These are phyloP conservation scores for Erythrocercus mccallii DNA, from an alignment of 2,113 vertebrate species.

Conservation along the genomic window DNA sequence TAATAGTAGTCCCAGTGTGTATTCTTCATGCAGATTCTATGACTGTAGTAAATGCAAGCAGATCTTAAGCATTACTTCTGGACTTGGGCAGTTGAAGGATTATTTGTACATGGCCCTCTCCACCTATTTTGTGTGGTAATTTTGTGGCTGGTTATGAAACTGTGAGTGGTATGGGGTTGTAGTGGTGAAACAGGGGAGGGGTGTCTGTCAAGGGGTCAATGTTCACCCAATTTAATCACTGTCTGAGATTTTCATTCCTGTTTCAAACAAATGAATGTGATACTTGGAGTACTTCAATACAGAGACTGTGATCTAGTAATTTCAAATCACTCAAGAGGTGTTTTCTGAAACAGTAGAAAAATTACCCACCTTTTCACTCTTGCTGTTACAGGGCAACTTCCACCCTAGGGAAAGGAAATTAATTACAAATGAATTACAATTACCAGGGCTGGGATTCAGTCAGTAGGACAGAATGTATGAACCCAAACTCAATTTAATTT, in stretches of 20 bases:
- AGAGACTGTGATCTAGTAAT: constrained; percentile 3
- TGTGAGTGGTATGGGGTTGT: accelerated
- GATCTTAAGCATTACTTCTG: background rate
- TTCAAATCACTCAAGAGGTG: background rate
- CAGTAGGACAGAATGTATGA: background rate
- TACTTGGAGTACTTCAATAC: background rate
- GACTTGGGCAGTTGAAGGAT: background rate
- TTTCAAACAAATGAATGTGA: background rate
- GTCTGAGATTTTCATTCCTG: constrained; percentile 12
- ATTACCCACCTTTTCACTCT: background rate
- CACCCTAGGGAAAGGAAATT: background rate
- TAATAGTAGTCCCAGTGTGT: background rate
- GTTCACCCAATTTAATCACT: background rate
- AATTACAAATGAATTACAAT: constrained; percentile 9
- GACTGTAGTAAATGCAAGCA: background rate
- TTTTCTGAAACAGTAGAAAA: background rate
- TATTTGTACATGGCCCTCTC: background rate
- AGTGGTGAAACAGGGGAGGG: background rate
- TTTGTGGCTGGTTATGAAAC: background rate
- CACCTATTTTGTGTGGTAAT: background rate
- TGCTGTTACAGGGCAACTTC: background rate
- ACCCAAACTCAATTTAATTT: background rate
- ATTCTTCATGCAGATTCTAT: background rate
- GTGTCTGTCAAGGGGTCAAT: background rate
- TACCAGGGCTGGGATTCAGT: background rate